Conservation (phyloP, 92 coral and sea anemone genomes). For the Epizoanthus fatuus region DNA sequence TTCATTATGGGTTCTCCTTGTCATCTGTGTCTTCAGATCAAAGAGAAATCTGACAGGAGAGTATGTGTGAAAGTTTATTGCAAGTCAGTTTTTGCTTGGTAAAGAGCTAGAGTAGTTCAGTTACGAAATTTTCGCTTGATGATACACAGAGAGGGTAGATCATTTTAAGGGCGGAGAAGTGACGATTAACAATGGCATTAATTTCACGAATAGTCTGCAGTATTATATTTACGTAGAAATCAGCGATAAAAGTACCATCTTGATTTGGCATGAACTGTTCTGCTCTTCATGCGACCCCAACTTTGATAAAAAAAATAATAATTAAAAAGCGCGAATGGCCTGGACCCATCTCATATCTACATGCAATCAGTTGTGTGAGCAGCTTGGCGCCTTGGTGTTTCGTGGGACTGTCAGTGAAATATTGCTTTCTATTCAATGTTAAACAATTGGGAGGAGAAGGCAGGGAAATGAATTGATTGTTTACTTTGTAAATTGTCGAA, state of each 20-base stretch:
- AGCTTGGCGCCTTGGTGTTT: slow-evolving; percentile 42
- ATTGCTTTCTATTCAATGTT: slow-evolving; percentile 29
- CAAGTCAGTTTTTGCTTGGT: not conserved
- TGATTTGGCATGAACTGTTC: slow-evolving; percentile 4
- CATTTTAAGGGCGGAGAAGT: not conserved
- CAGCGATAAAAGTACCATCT: slow-evolving; percentile 26
- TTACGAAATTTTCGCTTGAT: not conserved
- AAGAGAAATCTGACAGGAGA: not conserved
- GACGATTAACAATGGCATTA: slow-evolving; percentile 13
- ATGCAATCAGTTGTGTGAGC: not conserved
- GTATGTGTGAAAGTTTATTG: not conserved
- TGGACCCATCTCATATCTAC: not conserved
- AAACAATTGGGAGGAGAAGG: slow-evolving; percentile 43
- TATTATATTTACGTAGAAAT: slow-evolving; percentile 33
- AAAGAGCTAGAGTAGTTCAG: not conserved
- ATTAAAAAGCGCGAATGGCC: slow-evolving; percentile 3
- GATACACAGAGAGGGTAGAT: not conserved
- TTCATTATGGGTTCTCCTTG: no score
- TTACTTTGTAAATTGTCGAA: slow-evolving; percentile 41
- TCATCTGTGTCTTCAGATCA: not conserved
- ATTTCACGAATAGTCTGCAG: slow-evolving; percentile 16
- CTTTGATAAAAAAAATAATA: not conserved
- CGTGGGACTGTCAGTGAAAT: slow-evolving; percentile 14
- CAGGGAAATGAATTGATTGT: slow-evolving; percentile 34
- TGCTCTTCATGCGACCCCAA: not conserved